Evolutionary conservation across 2,113 vertebrate genomes (phyloP), one percentile per base, ranked within the genome.

Genomic region (Mugil cephalus): DNA sequence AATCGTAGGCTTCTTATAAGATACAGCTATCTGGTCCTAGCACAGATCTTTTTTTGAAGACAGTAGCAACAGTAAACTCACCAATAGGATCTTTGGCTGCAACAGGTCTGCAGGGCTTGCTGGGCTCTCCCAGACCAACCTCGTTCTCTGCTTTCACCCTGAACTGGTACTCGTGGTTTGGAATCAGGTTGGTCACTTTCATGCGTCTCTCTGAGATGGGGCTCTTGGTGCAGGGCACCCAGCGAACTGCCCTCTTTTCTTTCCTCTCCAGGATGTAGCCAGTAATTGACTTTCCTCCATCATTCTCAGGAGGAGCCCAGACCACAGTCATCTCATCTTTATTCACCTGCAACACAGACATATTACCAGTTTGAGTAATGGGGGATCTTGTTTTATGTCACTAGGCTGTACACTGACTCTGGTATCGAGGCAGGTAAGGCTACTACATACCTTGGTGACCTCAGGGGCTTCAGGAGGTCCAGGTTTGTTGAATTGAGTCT

Each of bases 251-350:
- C 13, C 96, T 92, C 84, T 97, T 99, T 82, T 99, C 98, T 79
- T 97, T 99, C 82, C 94, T 98, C 91, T 99, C 98, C 88, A 99
- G 90, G 80, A 95, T 99, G 88, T 99, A 99, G 66, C 98, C 98
- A 52, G 98, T 97, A 79, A 99, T 97, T 15, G 98, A 99, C 90
- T 99, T 99, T 53, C 98, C 98, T 77, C 98, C 98, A 77, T 99
- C 97, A 50, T 95, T 97, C 90, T 98, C 97, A 77, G 98, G 98
- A 83, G 98, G 96, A 87, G 95, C 96, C 98, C 98, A 99, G 74
- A 99, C 95, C 8, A 99, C 98, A 8, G 98, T 99, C 98, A 99
- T 99, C 84, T 99, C 98, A 56, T 98, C 96, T 92, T 98, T 99
- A 85, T 95, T 96, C 39, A 92, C 87, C 91, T 92, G 58, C 3